Conservation (phyloP, 1,140 invertebrate species). For the Drosophila erecta region DNA sequence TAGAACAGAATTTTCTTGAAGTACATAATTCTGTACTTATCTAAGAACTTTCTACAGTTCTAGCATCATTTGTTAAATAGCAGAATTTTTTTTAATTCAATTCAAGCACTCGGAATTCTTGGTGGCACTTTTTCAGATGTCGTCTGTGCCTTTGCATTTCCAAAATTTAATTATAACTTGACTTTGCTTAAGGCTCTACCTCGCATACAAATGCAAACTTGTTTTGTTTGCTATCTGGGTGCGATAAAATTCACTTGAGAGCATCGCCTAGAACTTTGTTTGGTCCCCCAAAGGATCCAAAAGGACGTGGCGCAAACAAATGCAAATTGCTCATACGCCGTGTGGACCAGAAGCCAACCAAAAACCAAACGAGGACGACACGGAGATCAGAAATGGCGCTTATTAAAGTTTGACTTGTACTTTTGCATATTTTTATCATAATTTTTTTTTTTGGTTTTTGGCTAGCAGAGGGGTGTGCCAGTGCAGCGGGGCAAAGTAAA, state of each 20-base stretch:
- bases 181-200: conserved; percentile 32
- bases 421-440: conserved; percentile 36
- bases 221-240: conserved; percentile 44
- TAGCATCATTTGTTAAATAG: not conserved
- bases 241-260: conserved; percentile 56
- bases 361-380: conserved; percentile 31
- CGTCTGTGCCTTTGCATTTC: conserved; percentile 31
- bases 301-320: conserved; percentile 39
- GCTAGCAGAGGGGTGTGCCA: not conserved
- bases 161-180: conserved; percentile 47
- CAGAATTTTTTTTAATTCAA: not conserved
- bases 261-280: conserved; percentile 47
- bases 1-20: not conserved
- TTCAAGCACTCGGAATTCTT: conserved; percentile 9
- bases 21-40: not conserved
- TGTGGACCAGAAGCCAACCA: conserved; percentile 43
- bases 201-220: conserved; percentile 34
- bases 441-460: conserved; percentile 18
- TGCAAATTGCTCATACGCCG: conserved; percentile 74
- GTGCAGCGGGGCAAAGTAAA: conserved; percentile 55
- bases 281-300: conserved; percentile 6
- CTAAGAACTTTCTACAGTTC: not conserved
- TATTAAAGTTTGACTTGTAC: conserved; percentile 79
- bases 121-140: conserved; percentile 10
- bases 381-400: conserved; percentile 57